A percentile compares a stretch with the other conserved stretches of the same genome.
Evolutionary conservation across 2,888 invertebrate species (phyloP).

Genomic region (Mythimna pallens): DNA sequence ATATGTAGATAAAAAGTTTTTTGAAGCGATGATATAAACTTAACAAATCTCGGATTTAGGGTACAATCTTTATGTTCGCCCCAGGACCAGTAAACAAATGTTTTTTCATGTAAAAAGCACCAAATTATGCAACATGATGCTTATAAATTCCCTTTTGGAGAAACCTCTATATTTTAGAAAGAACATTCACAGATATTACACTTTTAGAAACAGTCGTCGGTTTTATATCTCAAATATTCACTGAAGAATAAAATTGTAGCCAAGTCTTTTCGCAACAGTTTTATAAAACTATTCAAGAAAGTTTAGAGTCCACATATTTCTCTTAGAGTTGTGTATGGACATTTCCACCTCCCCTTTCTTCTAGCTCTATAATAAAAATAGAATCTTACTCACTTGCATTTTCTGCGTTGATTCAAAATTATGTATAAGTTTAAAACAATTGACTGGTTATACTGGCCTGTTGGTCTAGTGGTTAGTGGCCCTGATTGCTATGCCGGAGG

Average conservation of each 20-base stretch:
- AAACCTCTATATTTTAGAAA: not conserved
- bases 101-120: not conserved
- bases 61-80: not conserved
- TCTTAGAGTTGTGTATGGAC: not conserved
- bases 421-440: not conserved
- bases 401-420: not conserved
- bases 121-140: constrained; percentile 18
- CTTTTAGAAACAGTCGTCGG: not conserved
- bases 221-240: constrained; percentile 9
- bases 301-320: not conserved
- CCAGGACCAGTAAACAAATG: constrained; percentile 16
- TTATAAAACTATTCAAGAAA: constrained; percentile 16
- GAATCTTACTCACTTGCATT: not conserved
- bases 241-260: constrained; percentile 8
- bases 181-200: constrained; percentile 24
- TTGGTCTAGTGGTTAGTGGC: too few relatives aligned
- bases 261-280: not conserved
- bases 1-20: not conserved
- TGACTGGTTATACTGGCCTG: too few relatives aligned
- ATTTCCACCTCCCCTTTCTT: not conserved
- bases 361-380: not conserved
- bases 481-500: too few relatives aligned
- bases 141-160: constrained; percentile 20
- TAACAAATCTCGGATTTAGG: not conserved
- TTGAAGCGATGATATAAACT: not conserved